phyloP scores from a whole-genome alignment of 2,797 vertebrate genomes.

The Thalassophryne amazonica region DNA sequence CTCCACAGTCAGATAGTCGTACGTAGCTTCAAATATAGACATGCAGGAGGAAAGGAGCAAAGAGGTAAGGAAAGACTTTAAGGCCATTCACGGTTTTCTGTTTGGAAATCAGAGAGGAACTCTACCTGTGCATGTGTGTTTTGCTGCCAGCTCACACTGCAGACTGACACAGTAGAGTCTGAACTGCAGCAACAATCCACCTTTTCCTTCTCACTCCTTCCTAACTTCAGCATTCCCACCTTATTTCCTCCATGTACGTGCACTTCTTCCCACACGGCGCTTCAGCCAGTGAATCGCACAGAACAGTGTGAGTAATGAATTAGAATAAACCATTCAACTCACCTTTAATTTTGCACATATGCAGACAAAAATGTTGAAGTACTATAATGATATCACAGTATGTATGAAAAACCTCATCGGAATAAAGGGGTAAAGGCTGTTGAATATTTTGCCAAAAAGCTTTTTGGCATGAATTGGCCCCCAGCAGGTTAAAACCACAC shows the following conservation, averaged over 20 bases:
- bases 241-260: conserved; percentile 12
- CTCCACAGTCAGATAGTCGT: conserved; percentile 7
- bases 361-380: too few relatives aligned
- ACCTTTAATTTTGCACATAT: too few relatives aligned
- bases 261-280: not conserved
- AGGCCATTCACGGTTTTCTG: conserved; percentile 26
- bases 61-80: conserved; percentile 69
- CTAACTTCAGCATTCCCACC: not conserved
- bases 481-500: too few relatives aligned
- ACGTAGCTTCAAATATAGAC: conserved; percentile 28
- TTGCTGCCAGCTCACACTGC: conserved; percentile 29
- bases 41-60: conserved; percentile 68
- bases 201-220: not conserved
- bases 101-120: conserved; percentile 7
- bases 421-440: too few relatives aligned
- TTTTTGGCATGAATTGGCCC: too few relatives aligned
- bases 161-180: conserved; percentile 25
- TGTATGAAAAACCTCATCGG: too few relatives aligned
- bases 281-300: not conserved
- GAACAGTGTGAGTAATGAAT: too few relatives aligned
- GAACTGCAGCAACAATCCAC: conserved; percentile 51
- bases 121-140: not conserved
- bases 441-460: too few relatives aligned
- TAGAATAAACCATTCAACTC: too few relatives aligned
- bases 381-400: too few relatives aligned